These are phyloP conservation scores for Metaphire vulgaris DNA, from an alignment of 1,140 invertebrate genomes.

Conservation along the genomic window DNA sequence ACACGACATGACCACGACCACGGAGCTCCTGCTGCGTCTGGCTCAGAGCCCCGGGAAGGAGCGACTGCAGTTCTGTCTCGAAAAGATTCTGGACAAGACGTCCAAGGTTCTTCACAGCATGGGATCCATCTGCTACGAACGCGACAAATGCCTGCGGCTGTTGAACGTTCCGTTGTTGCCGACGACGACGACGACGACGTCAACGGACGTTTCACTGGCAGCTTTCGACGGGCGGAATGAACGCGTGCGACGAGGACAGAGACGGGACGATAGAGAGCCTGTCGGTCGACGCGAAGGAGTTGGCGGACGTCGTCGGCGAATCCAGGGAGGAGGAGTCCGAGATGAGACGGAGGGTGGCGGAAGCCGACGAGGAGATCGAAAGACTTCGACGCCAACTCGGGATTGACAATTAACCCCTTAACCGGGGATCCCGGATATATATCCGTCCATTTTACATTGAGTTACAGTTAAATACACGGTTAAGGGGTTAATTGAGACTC, in stretches of 20 bases:
- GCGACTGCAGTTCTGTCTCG: neutral
- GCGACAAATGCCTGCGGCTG: neutral
- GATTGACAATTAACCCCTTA: neutral
- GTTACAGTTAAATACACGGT: too few relatives aligned
- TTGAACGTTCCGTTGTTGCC: too few relatives aligned
- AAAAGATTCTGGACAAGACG: neutral
- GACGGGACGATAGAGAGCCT: neutral
- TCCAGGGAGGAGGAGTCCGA: neutral
- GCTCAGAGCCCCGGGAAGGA: neutral
- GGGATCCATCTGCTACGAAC: neutral
- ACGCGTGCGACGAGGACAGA: neutral
- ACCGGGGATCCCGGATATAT: too few relatives aligned
- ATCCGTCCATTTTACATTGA: too few relatives aligned
- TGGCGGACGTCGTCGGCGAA: neutral
- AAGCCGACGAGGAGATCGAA: neutral
- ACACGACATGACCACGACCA: neutral
- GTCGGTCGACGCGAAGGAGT: neutral
- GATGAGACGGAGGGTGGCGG: neutral
- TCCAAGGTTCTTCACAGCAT: neutral
- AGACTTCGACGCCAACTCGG: neutral
- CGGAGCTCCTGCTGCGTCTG: neutral
- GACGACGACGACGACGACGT: too few relatives aligned
- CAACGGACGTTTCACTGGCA: too few relatives aligned
- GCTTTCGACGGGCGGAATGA: too few relatives aligned
- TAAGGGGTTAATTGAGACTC: too few relatives aligned